Evolutionary conservation across 1,140 invertebrate genomes (phyloP).

Genomic region (Trachymyrmex cornetzi): DNA sequence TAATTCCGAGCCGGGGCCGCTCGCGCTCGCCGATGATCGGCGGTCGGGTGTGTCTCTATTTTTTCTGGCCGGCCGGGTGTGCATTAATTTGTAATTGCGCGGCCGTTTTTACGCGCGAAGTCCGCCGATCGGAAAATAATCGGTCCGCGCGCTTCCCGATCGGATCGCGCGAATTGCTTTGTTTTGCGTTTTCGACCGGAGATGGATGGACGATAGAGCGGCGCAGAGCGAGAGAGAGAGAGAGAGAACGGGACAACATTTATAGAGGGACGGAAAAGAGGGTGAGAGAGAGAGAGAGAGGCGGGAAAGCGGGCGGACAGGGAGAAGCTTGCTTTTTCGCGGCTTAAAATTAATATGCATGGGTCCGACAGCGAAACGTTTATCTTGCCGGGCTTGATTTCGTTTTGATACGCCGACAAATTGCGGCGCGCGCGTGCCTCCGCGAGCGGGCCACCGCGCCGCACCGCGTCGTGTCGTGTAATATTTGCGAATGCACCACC

Average conservation of each 20-base stretch:
- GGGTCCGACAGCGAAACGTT: constrained; percentile 84
- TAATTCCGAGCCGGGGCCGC: constrained; percentile 70
- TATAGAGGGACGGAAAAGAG: constrained; percentile 32
- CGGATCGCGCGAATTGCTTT: constrained; percentile 71
- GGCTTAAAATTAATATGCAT: constrained; percentile 87
- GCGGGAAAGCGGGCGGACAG: constrained; percentile 31
- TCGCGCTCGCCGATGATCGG: constrained; percentile 67
- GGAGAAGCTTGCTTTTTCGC: constrained; percentile 79
- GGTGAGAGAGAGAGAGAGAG: not conserved
- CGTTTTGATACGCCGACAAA: constrained; percentile 86
- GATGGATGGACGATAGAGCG: constrained; percentile 56
- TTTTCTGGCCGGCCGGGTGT: constrained; percentile 74
- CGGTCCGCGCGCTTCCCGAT: constrained; percentile 75
- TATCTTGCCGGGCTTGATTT: constrained; percentile 86
- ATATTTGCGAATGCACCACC: constrained; percentile 64
- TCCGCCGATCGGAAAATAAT: constrained; percentile 85
- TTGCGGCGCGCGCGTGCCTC: constrained; percentile 74
- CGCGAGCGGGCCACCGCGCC: constrained; percentile 58
- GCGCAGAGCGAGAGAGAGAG: constrained; percentile 19
- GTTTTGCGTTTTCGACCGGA: constrained; percentile 74
- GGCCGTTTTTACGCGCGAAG: constrained; percentile 82
- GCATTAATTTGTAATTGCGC: constrained; percentile 82
- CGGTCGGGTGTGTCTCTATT: constrained; percentile 69
- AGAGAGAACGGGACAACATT: constrained; percentile 33
- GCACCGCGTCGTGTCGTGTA: constrained; percentile 42